These are phyloP conservation scores for Hydrocynus forskahlii DNA, from an alignment of 2,797 vertebrate genomes.

Conservation along the genomic window DNA sequence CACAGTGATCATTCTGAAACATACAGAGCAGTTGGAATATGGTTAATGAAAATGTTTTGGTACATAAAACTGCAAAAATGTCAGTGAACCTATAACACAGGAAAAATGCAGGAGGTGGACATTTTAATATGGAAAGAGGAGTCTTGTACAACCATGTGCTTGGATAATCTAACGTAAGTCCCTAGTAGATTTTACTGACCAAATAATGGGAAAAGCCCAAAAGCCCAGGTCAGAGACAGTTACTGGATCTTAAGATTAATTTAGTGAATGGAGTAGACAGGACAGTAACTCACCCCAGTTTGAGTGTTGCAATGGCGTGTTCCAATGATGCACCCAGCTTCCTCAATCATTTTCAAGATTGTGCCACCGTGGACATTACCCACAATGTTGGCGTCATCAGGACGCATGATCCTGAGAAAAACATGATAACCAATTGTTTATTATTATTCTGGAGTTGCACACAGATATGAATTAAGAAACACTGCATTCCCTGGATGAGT, in stretches of 20 bases:
- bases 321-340: constrained; percentile 91
- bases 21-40: no score
- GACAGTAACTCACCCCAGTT: constrained; percentile 75
- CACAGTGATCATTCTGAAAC: no score
- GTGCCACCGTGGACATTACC: constrained; percentile 93
- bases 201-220: no score
- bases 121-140: no score
- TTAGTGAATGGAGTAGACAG: not conserved
- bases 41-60: no score
- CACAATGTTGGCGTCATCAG: constrained; percentile 90
- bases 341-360: constrained; percentile 96
- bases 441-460: not conserved
- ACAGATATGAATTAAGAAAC: not conserved
- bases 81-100: no score
- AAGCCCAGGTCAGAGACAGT: not conserved
- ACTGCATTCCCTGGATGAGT: not conserved
- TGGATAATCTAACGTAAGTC: no score
- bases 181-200: no score
- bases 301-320: constrained; percentile 93
- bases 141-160: no score
- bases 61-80: no score
- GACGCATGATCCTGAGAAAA: constrained; percentile 88
- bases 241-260: not conserved
- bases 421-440: not conserved
- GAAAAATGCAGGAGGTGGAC: no score